A percentile compares a stretch with the other conserved stretches of the same genome.
Conservation (phyloP, 2,888 invertebrate genomes). For the Enchytraeus crypticus region DNA sequence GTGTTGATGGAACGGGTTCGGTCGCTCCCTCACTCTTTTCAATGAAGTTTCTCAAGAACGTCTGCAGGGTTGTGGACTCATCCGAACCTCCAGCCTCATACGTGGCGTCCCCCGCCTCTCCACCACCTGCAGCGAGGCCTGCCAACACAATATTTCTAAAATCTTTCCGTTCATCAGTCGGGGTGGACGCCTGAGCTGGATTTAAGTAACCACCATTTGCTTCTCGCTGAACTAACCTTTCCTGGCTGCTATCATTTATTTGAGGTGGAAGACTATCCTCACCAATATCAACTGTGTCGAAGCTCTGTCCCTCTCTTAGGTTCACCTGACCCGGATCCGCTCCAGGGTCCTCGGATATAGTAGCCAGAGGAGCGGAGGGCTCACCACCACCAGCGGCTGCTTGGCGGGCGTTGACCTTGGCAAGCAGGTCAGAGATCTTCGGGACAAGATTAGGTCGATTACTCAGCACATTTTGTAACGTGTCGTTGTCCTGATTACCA, state of each 20-base stretch:
- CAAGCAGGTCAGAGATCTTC: background rate
- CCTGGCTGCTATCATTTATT: background rate
- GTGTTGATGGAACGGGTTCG: too few relatives aligned
- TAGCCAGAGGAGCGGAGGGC: background rate
- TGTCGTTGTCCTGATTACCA: conserved; percentile 12
- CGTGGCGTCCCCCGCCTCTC: too few relatives aligned
- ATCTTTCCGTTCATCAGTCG: background rate
- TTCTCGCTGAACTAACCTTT: background rate
- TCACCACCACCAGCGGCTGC: background rate
- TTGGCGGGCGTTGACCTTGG: background rate
- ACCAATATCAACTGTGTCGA: background rate
- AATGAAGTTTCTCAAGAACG: background rate
- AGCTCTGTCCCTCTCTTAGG: background rate
- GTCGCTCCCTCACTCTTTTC: background rate
- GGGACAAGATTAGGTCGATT: conserved; percentile 8
- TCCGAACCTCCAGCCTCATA: too few relatives aligned
- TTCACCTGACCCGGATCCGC: background rate
- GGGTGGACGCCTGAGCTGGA: background rate
- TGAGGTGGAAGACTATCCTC: background rate
- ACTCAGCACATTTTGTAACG: conserved; percentile 5
- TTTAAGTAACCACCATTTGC: background rate
- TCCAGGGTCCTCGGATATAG: background rate
- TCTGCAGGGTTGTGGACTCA: conserved; percentile 2
- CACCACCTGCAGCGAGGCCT: too few relatives aligned
- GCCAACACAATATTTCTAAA: too few relatives aligned